Conservation (phyloP, 2,113 vertebrate species). For the Neofelis nebulosa region DNA sequence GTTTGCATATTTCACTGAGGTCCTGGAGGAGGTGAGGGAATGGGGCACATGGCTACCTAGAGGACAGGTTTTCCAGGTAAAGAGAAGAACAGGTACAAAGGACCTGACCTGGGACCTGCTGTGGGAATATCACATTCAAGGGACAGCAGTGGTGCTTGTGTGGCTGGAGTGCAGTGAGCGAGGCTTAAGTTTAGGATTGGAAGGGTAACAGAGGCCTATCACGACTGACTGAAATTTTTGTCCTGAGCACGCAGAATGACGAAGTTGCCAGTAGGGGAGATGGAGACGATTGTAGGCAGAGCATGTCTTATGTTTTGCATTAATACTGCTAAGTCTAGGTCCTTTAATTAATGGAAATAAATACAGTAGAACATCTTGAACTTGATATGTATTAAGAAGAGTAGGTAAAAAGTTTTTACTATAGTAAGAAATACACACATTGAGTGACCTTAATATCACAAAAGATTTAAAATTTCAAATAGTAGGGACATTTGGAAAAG, state of each 20-base stretch:
- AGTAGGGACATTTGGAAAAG: neutral
- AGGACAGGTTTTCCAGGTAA: neutral
- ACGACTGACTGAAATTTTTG: neutral
- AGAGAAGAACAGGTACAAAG: neutral
- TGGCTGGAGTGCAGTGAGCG: neutral
- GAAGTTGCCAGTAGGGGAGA: neutral
- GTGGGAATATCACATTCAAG: neutral
- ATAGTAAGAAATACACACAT: neutral
- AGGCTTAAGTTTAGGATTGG: neutral
- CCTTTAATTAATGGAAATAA: neutral
- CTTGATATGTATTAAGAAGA: conserved; percentile 2
- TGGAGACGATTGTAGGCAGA: neutral
- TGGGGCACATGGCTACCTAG: too few relatives aligned
- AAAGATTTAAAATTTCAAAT: conserved; percentile 38
- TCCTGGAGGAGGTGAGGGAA: neutral
- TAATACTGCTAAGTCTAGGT: conserved; percentile 3
- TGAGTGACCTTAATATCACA: neutral
- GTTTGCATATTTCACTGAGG: neutral
- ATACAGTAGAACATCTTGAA: neutral
- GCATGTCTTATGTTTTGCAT: neutral
- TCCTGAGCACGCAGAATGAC: neutral
- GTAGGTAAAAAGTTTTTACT: neutral
- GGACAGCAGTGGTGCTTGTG: neutral
- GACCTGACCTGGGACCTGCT: neutral
- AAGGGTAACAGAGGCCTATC: neutral